A percentile compares a stretch with the other conserved stretches of the same genome.
Evolutionary conservation across 2,113 vertebrate genomes (phyloP).

Genomic region (Rhynchopsitta pachyrhyncha): DNA sequence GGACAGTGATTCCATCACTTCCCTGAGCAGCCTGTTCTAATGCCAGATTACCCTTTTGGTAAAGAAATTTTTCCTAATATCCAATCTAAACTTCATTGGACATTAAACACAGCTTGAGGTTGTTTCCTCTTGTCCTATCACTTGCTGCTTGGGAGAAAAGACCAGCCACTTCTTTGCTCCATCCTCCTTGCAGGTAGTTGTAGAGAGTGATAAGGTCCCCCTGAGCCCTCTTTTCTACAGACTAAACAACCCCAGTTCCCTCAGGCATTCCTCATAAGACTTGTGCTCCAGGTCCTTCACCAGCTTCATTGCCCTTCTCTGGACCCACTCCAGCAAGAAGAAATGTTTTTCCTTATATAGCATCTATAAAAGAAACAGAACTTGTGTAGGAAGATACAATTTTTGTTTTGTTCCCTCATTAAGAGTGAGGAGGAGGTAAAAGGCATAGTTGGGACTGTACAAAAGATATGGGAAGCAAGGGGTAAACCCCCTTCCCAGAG

Average conservation of each 20-base stretch:
- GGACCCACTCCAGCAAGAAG: not conserved
- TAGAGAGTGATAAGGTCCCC: not conserved
- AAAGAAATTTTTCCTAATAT: not conserved
- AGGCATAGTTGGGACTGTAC: not conserved
- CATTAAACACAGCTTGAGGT: not conserved
- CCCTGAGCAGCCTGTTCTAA: not conserved
- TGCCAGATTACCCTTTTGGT: not conserved
- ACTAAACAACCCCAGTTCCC: not conserved
- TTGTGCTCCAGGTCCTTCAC: not conserved
- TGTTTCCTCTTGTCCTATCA: not conserved
- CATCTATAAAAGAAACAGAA: not conserved
- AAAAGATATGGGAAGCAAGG: not conserved
- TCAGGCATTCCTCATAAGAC: not conserved
- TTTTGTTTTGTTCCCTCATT: not conserved
- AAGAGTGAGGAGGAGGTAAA: not conserved
- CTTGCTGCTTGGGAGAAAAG: not conserved
- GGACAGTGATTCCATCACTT: not conserved
- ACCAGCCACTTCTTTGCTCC: not conserved
- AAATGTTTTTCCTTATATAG: not conserved
- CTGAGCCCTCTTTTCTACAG: not conserved
- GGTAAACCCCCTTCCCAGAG: not conserved
- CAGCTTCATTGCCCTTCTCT: not conserved
- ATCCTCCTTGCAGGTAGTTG: not conserved
- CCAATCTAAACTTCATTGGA: not conserved
- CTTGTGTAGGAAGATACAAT: not conserved